phyloP scores from a whole-genome alignment of 2,797 vertebrate species.

The Danio jaintianensis region DNA sequence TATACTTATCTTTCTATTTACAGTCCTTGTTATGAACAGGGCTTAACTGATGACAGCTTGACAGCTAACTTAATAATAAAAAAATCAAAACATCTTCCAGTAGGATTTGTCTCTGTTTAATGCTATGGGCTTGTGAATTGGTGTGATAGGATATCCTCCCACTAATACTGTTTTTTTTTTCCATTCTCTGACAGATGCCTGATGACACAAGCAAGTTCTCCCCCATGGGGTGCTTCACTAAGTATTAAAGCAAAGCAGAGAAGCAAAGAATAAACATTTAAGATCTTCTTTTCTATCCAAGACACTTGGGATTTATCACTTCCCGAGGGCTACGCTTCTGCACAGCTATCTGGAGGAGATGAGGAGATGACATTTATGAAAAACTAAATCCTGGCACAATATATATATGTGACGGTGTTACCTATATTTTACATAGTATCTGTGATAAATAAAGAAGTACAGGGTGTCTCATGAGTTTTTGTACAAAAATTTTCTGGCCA shows the following conservation, averaged over 20 bases:
- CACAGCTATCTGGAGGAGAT: conserved; percentile 37
- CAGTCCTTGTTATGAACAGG: background rate
- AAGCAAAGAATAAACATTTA: conserved; percentile 35
- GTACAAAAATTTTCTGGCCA: no score
- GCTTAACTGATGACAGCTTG: background rate
- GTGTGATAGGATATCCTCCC: background rate
- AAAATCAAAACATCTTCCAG: background rate
- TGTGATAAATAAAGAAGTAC: no score
- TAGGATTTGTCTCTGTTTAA: background rate
- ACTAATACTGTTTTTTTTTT: background rate
- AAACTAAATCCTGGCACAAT: background rate
- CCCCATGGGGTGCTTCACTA: background rate
- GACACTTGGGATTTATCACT: conserved; percentile 15
- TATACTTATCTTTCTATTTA: background rate
- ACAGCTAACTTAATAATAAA: background rate
- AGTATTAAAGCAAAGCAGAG: conserved; percentile 27
- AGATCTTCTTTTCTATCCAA: conserved; percentile 7
- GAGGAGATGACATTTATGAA: conserved; percentile 10
- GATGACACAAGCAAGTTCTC: background rate
- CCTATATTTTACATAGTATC: no score
- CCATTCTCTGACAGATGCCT: conserved; percentile 31
- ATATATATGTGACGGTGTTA: no score
- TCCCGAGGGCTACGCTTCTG: conserved; percentile 13
- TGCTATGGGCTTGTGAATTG: background rate
- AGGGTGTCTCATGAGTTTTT: no score